Base-by-base conservation (phyloP, 2,888 invertebrate genomes). In the Drosophila diplacantha region DNA sequence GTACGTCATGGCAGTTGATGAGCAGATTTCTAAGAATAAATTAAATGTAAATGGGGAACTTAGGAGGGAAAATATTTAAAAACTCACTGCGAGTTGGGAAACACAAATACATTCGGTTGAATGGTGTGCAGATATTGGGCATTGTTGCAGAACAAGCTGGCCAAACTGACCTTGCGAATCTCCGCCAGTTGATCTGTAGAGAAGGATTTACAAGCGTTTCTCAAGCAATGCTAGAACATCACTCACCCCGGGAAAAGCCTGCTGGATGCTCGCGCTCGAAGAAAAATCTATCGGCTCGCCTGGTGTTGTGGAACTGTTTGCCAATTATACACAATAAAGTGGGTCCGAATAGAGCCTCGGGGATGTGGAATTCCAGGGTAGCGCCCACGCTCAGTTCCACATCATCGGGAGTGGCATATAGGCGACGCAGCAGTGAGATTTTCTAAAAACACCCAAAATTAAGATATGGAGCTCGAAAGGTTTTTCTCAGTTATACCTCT, bases 71-170 rank as follows among this genome's bases (percentile, higher is more conserved):
- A 29, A 6, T 3, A 5, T 43, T 3, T 5, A 1, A 41, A 6
- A 12, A 72, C 75, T 74, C 62, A 85, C 85, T 74, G 72, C 8
- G 54, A 18, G 47, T 72, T 84, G 3, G 85, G 85, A 41, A 76
- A 77, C 4, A 85, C 41, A 12, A 86, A 86, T 1, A 77, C 75
- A 64, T 86, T 90, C 0, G 89, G 89, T 83, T 94, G 94, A 74
- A 94, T 91, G 58, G 89, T 89, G 68, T 89, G 84, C 2, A 94
- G 90, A 69, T 57, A 70, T 53, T 93, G 91, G 0, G 92, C 92
- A 86, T 95, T 95, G 85, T 94, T 94, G 81, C 95, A 95, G 65
- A 95, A 89, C 20, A 95, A 86, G 47, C 94, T 91, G 0, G 95
- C 91, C 84, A 95, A 90, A n/a, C 92, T 93, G 0, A 92, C 88